Evolutionary conservation across 2,113 vertebrate genomes (phyloP), one percentile per base, ranked within the genome.

Genomic region (Vidua chalybeata): DNA sequence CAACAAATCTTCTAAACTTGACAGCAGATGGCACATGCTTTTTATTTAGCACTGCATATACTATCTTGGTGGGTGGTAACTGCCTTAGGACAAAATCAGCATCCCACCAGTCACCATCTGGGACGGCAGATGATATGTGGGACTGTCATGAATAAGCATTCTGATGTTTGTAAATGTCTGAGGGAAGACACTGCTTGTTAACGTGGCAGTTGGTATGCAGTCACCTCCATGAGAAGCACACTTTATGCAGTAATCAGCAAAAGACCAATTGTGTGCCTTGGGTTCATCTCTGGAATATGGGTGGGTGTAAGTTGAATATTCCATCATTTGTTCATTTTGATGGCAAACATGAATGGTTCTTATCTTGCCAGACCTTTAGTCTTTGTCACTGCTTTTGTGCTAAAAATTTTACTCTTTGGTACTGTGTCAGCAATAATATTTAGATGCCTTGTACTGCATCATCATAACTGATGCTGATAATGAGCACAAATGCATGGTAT

Each of bases 51-150:
- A 92, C 90, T 89, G 92, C 52, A 78, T 92, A 89, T 81, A 96
- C 93, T 89, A 17, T 92, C 96, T 93, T 93, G 41, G 94, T 96
- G 90, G 95, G 96, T 94, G 92, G 95, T 89, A 94, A 90, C 85
- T 94, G 94, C 96, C 88, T 96, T 75, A 93, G 96, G 93, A 96
- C 92, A 92, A 95, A 97, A 94, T 91, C 93, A 92, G 96, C 96
- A 96, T 96, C 96, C 94, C 86, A 97, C 93, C 93, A 97, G 96
- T 75, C 93, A 73, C 96, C 96, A 97, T 97, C 96, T 97, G 96
- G 93, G 79, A 51, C 64, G 80, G 90, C 96, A 96, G 93, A 96
- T 96, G 88, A 96, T 94, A 93, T 96, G 90, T 96, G 83, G 93
- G 92, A 95, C 92, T 89, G 92, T 93, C 93, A 89, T 94, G 94